phyloP scores from a whole-genome alignment of 2,797 vertebrate species.

The Lerista edwardsae region DNA sequence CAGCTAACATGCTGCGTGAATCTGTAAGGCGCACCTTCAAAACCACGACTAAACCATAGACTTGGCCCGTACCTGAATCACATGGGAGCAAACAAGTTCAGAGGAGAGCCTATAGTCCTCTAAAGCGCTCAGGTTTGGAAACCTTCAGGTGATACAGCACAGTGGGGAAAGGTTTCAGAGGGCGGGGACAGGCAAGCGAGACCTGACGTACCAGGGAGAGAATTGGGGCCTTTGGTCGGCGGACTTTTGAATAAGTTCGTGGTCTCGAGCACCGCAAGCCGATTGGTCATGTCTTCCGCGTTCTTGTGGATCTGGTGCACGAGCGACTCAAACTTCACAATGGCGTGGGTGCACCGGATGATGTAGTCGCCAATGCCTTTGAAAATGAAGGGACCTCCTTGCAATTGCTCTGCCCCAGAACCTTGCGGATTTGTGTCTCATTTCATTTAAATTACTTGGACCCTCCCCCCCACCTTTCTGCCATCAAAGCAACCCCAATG shows the following conservation, averaged over 20 bases:
- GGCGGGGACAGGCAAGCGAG: background rate
- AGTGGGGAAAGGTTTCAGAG: too few species aligned
- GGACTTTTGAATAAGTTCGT: slow-evolving; percentile 87
- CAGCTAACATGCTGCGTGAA: too few species aligned
- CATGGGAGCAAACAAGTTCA: background rate
- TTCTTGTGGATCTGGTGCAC: slow-evolving; percentile 87
- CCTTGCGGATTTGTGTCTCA: too few species aligned
- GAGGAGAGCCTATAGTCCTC: too few species aligned
- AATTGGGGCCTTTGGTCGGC: slow-evolving; percentile 56
- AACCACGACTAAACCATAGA: too few species aligned
- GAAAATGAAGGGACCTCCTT: slow-evolving; percentile 45
- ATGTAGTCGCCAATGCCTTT: slow-evolving; percentile 88
- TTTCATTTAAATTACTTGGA: too few species aligned
- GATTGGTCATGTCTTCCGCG: slow-evolving; percentile 82
- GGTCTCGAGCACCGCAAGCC: slow-evolving; percentile 81
- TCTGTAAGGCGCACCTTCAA: too few species aligned
- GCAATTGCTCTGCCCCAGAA: background rate
- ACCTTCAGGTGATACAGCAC: too few species aligned
- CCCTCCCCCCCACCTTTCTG: background rate
- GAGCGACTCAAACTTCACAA: slow-evolving; percentile 86
- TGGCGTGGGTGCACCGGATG: slow-evolving; percentile 73
- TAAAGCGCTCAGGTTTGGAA: too few species aligned
- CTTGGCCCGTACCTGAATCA: background rate
- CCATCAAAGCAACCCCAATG: background rate
- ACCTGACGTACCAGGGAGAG: slow-evolving; percentile 82